A percentile compares a stretch with the other conserved stretches of the same genome.
Evolutionary conservation across 2,113 vertebrate genomes (phyloP).

Genomic region (Larimichthys polyactis): DNA sequence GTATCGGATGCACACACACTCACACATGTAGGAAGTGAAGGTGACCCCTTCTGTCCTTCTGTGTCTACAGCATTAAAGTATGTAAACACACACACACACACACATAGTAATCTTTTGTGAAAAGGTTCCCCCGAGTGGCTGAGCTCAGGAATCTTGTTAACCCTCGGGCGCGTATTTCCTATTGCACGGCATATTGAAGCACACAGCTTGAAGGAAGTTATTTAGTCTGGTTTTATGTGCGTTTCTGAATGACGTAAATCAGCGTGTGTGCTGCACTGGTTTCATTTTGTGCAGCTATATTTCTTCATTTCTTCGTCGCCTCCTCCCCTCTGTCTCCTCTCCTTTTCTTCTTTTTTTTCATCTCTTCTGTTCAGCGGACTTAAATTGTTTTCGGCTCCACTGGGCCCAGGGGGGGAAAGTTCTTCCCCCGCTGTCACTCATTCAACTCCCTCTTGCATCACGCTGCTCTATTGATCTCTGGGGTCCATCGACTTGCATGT

Average conservation of each 20-base stretch:
- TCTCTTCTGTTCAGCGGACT: conserved; percentile 36
- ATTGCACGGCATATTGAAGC: conserved; percentile 30
- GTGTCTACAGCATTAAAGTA: conserved; percentile 36
- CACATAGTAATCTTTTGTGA: conserved; percentile 21
- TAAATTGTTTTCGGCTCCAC: conserved; percentile 61
- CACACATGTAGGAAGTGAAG: conserved; percentile 63
- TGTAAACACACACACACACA: conserved; percentile 21
- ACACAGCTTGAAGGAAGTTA: conserved; percentile 33
- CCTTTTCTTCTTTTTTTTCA: neutral
- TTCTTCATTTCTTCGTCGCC: conserved; percentile 33
- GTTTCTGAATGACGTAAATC: conserved; percentile 22
- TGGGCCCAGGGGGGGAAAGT: conserved; percentile 38
- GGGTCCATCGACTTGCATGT: conserved; percentile 47
- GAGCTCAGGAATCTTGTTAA: conserved; percentile 44
- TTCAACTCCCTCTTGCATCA: conserved; percentile 55
- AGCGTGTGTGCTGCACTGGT: neutral
- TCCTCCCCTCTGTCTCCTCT: neutral
- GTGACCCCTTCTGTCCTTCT: conserved; percentile 58
- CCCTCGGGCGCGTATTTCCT: conserved; percentile 39
- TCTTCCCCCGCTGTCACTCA: conserved; percentile 61
- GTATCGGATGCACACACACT: conserved; percentile 36
- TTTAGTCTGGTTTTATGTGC: conserved; percentile 41
- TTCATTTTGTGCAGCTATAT: conserved; percentile 39
- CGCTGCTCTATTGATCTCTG: conserved; percentile 68
- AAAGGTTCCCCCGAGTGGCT: conserved; percentile 10